Evolutionary conservation across 1,140 invertebrate genomes (phyloP).

Genomic region (Tigriopus japonicus): DNA sequence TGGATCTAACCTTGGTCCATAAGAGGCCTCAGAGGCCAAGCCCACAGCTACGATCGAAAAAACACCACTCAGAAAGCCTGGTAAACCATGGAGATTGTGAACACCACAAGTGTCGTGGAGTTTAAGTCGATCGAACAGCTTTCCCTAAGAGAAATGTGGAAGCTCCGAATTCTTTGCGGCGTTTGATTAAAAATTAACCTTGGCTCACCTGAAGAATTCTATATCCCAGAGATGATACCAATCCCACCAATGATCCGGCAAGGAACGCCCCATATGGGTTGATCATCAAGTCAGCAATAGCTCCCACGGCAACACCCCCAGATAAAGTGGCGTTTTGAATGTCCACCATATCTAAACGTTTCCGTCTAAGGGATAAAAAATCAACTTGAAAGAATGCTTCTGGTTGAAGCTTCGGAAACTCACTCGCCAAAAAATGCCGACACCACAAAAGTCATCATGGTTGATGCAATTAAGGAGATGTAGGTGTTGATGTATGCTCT

Average conservation of each 20-base stretch:
- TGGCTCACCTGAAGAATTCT: constrained; percentile 27
- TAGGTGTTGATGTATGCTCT: constrained; percentile 37
- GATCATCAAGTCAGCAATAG: constrained; percentile 33
- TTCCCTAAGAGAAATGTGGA: constrained; percentile 20
- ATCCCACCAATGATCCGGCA: constrained; percentile 28
- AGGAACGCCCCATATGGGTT: constrained; percentile 33
- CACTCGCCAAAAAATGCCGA: constrained; percentile 27
- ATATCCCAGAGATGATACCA: constrained; percentile 31
- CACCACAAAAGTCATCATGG: constrained; percentile 28
- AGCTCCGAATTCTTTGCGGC: neutral
- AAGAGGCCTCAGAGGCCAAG: constrained; percentile 23
- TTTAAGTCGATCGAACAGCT: constrained; percentile 23
- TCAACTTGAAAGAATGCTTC: too few relatives aligned
- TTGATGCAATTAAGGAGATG: constrained; percentile 28
- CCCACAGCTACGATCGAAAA: constrained; percentile 24
- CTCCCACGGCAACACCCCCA: constrained; percentile 34
- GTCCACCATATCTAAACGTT: constrained; percentile 19
- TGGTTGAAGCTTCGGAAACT: constrained; percentile 21
- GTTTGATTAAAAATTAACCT: neutral
- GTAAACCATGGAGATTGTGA: constrained; percentile 34
- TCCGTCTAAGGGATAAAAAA: constrained; percentile 9
- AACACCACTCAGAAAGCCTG: constrained; percentile 29
- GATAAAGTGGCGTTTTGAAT: constrained; percentile 23
- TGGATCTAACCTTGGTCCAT: constrained; percentile 20
- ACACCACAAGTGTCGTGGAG: constrained; percentile 35